phyloP scores from a whole-genome alignment of 1,140 invertebrate species.

The Solenopsis fugax region DNA sequence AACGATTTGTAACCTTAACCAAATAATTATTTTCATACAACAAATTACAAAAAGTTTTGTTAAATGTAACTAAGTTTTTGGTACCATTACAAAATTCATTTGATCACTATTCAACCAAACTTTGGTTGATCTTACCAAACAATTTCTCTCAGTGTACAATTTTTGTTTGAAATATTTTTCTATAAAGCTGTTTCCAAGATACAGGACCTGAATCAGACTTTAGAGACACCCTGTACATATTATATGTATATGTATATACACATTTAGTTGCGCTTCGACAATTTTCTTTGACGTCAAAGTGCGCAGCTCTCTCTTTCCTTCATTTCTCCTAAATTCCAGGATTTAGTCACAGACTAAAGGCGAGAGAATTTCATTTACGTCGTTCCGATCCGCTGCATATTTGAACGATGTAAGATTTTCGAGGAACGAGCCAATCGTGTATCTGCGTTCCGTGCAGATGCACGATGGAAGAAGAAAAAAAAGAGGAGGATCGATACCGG shows the following conservation, averaged over 20 bases:
- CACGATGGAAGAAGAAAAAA: background rate
- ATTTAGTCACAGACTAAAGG: conserved; percentile 29
- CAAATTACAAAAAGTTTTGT: too few relatives aligned
- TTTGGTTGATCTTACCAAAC: too few relatives aligned
- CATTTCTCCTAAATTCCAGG: background rate
- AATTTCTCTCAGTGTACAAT: too few relatives aligned
- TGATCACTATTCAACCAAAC: too few relatives aligned
- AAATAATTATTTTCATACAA: too few relatives aligned
- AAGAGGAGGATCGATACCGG: conserved; percentile 34
- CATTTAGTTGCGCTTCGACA: conserved; percentile 10
- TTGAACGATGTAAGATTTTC: conserved; percentile 51
- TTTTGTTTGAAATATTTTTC: too few relatives aligned
- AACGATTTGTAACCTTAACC: too few relatives aligned
- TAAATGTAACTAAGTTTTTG: too few relatives aligned
- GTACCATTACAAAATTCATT: too few relatives aligned
- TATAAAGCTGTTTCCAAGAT: too few relatives aligned
- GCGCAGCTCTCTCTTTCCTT: background rate
- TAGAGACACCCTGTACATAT: too few relatives aligned
- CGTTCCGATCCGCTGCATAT: conserved; percentile 36
- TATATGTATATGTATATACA: background rate
- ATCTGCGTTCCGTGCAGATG: conserved; percentile 30
- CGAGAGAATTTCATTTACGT: conserved; percentile 56
- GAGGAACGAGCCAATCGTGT: conserved; percentile 32
- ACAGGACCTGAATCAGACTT: too few relatives aligned
- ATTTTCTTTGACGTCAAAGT: conserved; percentile 36